Evolutionary conservation across 2,888 invertebrate species (phyloP), one percentile per base, ranked within the genome.

Genomic region (Drosophila helvetica): DNA sequence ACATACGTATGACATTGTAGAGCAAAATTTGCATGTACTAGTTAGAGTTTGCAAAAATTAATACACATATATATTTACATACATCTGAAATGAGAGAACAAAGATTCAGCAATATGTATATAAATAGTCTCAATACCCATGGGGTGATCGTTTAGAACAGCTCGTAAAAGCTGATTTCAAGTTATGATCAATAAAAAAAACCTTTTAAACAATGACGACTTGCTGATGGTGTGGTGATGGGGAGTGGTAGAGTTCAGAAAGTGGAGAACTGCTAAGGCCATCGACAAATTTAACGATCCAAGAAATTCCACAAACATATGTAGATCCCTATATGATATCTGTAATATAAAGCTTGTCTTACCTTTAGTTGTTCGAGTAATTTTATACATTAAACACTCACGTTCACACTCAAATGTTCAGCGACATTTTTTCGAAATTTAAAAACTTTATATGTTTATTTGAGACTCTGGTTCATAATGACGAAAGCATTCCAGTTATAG

Each of bases 131-230:
- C 48, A n/a, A 63, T 65, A 48, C 15, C 7, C 2, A 19, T 47
- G 42, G n/a, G 19, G 27, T 19, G 8, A 38, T 61, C 19, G 58
- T 19, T 48, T 25, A 27, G 33, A 46, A 18, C 51, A 38, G 33
- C 25, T 33, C 2, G 25, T 33, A 25, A 42, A 18, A 48, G 48
- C 63, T 48, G 18, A 33, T 50, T 63, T 33, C 9, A 43, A 54
- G 18, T 65, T 65, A 65, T 62, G 64, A 65, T 65, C 64, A 62
- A 65, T 65, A 62, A 65, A 63, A n/a, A n/a, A 63, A 63, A 63
- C 48, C 63, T 65, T 65, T 65, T 17, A 65, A 48, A 27, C 27
- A 27, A 2, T 27, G 27, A 27, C 27, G 27, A 27, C 27, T 27
- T 27, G 27, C n/a, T n/a, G n/a, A n/a, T n/a, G n/a, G n/a, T n/a